Percentiles rank a stretch among this genome's conserved stretches.
Evolutionary conservation across 1,140 invertebrate species (phyloP).

Genomic region (Drosophila sp.): DNA sequence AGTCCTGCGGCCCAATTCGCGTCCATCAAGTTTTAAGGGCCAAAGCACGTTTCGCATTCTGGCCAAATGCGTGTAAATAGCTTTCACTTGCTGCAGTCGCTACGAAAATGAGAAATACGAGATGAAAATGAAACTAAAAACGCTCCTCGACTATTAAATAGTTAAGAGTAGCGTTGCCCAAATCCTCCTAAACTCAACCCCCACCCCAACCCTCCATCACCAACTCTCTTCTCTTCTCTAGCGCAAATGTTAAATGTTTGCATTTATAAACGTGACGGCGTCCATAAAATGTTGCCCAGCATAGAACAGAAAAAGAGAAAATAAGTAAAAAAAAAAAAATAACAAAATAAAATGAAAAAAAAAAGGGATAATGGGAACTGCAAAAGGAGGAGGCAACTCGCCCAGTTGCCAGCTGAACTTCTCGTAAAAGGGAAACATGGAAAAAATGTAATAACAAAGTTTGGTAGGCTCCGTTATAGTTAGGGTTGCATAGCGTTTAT

Average conservation of each 20-base stretch:
- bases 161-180: constrained; percentile 31
- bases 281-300: constrained; percentile 39
- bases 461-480: constrained; percentile 34
- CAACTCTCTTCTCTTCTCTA: too few relatives aligned
- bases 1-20: constrained; percentile 40
- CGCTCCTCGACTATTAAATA: constrained; percentile 72
- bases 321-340: neutral
- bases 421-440: constrained; percentile 26
- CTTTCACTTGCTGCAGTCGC: constrained; percentile 69
- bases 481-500: constrained; percentile 26
- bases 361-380: constrained; percentile 44
- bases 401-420: constrained; percentile 7
- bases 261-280: constrained; percentile 59
- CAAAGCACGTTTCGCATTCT: constrained; percentile 67
- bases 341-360: neutral
- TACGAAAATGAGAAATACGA: constrained; percentile 2
- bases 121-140: constrained; percentile 71
- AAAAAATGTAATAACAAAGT: constrained; percentile 53
- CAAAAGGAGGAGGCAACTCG: constrained; percentile 18
- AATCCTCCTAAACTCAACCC: too few relatives aligned
- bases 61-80: constrained; percentile 72
- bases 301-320: neutral
- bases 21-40: constrained; percentile 67
- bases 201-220: too few relatives aligned
- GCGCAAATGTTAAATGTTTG: constrained; percentile 49